phyloP scores from a whole-genome alignment of 2,113 vertebrate species.

The Ovibos moschatus region DNA sequence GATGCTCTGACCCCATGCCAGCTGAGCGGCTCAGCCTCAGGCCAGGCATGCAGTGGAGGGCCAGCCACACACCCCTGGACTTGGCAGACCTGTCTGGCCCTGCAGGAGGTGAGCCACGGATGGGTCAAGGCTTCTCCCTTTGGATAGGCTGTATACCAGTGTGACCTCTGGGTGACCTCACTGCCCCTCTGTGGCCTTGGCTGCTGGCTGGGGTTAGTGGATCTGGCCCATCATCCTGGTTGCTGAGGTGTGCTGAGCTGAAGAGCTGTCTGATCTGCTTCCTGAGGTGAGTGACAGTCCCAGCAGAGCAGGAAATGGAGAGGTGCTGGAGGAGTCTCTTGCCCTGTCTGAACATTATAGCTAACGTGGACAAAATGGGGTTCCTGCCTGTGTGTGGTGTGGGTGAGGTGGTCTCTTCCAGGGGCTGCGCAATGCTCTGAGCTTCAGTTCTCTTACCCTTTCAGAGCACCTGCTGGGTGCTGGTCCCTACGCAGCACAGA shows the following conservation, averaged over 20 bases:
- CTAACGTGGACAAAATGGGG: neutral
- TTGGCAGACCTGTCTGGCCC: neutral
- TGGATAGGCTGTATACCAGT: rapidly evolving
- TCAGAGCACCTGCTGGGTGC: neutral
- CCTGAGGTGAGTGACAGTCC: neutral
- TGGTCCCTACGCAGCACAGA: neutral
- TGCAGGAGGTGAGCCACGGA: neutral
- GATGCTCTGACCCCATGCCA: neutral
- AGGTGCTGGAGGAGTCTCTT: neutral
- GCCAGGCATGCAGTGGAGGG: neutral
- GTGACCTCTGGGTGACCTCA: neutral
- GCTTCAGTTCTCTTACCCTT: neutral
- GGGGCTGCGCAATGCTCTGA: neutral
- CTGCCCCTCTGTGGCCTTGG: neutral
- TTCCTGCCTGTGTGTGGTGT: neutral
- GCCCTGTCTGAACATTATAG: neutral
- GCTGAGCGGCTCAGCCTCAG: neutral
- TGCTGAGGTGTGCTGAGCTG: neutral
- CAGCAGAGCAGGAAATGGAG: neutral
- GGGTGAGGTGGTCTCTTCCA: neutral
- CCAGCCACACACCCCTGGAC: neutral
- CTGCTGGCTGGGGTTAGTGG: neutral
- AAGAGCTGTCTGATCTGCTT: neutral
- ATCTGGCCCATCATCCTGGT: neutral
- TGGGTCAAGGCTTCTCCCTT: neutral